phyloP scores from a whole-genome alignment of 2,113 vertebrate genomes.

The Stigmatopora argus region DNA sequence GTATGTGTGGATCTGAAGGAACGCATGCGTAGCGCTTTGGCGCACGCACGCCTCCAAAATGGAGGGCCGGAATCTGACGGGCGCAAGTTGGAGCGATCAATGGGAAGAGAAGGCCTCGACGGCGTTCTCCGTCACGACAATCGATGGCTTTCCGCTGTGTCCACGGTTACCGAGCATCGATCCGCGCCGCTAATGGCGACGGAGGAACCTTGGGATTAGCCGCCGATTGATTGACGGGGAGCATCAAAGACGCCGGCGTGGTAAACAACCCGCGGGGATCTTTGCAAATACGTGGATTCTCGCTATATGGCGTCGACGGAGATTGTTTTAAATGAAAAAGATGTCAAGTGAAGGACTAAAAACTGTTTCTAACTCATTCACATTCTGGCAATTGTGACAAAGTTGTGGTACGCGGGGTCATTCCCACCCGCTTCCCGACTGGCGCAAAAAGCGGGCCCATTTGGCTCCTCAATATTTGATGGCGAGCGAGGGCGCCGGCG shows the following conservation, averaged over 20 bases:
- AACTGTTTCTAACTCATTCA: too few species aligned
- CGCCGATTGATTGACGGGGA: constrained; percentile 65
- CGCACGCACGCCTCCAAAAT: constrained; percentile 43
- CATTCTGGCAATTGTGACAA: too few species aligned
- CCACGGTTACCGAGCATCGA: constrained; percentile 65
- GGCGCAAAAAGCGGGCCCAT: constrained; percentile 47
- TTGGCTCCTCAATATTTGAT: constrained; percentile 63
- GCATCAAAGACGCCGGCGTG: constrained; percentile 41
- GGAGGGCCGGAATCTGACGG: constrained; percentile 10
- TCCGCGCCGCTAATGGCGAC: constrained; percentile 66
- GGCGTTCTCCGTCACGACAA: constrained; percentile 57
- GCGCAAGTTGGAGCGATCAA: constrained; percentile 59
- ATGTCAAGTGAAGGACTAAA: too few species aligned
- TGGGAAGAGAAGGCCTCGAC: constrained; percentile 47
- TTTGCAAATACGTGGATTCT: too few species aligned
- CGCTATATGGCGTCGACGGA: too few species aligned
- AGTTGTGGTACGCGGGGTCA: not conserved
- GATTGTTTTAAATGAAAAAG: too few species aligned
- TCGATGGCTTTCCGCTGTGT: constrained; percentile 64
- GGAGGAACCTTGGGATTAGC: constrained; percentile 65
- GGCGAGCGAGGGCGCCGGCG: constrained; percentile 45
- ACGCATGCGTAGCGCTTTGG: not conserved
- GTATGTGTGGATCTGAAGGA: constrained; percentile 18
- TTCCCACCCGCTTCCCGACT: too few species aligned
- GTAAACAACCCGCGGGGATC: constrained; percentile 8